These are phyloP conservation scores for Anhinga rufa DNA, from an alignment of 2,113 vertebrate species.

Conservation along the genomic window DNA sequence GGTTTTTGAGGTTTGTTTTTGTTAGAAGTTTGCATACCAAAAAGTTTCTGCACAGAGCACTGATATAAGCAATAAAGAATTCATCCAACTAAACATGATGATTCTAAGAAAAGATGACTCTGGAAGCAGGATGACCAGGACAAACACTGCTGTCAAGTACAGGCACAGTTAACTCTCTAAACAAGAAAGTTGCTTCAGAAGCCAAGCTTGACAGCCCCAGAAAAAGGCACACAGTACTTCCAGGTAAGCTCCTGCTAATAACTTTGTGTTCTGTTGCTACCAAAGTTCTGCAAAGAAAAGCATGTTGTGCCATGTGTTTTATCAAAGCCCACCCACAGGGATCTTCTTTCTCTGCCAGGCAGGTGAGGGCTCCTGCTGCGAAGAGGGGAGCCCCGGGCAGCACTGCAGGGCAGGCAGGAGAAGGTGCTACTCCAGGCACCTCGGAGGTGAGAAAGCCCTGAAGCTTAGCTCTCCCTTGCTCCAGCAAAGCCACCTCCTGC, in stretches of 20 bases:
- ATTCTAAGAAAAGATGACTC: background rate
- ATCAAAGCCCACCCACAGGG: background rate
- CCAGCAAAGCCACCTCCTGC: background rate
- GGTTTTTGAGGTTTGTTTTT: too few relatives aligned
- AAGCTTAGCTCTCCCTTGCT: background rate
- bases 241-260: background rate
- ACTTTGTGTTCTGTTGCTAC: background rate
- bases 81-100: background rate
- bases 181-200: background rate
- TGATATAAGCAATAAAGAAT: background rate
- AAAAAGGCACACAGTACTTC: background rate
- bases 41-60: background rate
- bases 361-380: background rate
- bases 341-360: background rate
- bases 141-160: background rate
- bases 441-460: background rate
- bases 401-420: background rate
- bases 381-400: background rate
- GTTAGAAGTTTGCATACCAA: background rate
- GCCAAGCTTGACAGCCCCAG: background rate
- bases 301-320: background rate
- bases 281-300: background rate
- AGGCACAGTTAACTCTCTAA: background rate
- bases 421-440: background rate
- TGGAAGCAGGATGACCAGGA: background rate